A percentile compares a stretch with the other conserved stretches of the same genome.
Evolutionary conservation across 2,888 invertebrate species (phyloP).

Genomic region (Caenorhabditis panamensis): DNA sequence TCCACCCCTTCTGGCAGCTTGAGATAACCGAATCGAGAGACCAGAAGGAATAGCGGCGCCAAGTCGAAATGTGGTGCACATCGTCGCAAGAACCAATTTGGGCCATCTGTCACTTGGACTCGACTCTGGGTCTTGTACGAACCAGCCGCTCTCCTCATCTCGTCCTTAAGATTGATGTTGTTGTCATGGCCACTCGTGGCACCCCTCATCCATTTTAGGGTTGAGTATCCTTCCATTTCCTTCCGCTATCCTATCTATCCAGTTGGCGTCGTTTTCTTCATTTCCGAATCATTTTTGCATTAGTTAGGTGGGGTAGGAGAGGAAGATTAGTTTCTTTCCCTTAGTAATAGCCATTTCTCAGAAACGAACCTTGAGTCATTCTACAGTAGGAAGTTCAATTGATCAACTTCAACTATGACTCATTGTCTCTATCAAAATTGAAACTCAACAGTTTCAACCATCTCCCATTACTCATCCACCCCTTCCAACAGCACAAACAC

Average conservation of each 20-base stretch:
- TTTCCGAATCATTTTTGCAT: slow-evolving; percentile 18
- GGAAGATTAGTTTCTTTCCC: not conserved
- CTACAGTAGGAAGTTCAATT: too few species aligned
- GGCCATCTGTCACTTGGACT: slow-evolving; percentile 64
- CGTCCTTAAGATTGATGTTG: slow-evolving; percentile 57
- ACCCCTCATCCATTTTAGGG: slow-evolving; percentile 19
- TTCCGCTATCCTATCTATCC: not conserved
- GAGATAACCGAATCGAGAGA: slow-evolving; percentile 41
- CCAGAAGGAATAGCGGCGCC: slow-evolving; percentile 51
- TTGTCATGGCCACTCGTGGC: slow-evolving; percentile 41
- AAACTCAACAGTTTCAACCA: too few species aligned
- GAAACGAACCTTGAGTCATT: too few species aligned
- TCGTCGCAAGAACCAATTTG: slow-evolving; percentile 58
- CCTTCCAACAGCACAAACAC: too few species aligned
- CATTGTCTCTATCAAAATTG: too few species aligned
- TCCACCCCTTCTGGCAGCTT: slow-evolving; percentile 6
- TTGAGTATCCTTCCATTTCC: not conserved
- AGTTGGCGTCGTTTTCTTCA: too few species aligned
- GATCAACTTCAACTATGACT: too few species aligned
- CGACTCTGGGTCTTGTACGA: slow-evolving; percentile 41
- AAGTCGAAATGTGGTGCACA: slow-evolving; percentile 44
- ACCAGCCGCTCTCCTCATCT: slow-evolving; percentile 27
- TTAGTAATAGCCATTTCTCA: too few species aligned
- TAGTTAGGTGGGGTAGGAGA: not conserved
- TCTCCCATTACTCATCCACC: too few species aligned